Base-by-base conservation (phyloP, 2,113 vertebrate genomes). In the Maylandia zebra region DNA sequence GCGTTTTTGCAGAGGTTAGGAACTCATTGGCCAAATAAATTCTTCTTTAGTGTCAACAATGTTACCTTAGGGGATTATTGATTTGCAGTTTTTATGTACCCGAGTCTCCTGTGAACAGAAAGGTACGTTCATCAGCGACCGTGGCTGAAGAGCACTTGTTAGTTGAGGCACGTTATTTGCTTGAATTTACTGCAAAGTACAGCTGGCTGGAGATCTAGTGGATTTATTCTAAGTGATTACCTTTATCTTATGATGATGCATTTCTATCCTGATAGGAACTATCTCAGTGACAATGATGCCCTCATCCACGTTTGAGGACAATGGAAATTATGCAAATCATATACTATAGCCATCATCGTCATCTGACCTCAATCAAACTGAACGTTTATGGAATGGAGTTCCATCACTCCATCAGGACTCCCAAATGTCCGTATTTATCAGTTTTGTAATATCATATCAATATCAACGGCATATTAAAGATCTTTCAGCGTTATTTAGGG, bases 31-130 rank as follows among this genome's bases (percentile, higher is more conserved):
- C 24, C 32, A 61, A 81, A 17, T 59, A 43, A 83, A 88, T 84
- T 89, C 12, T 84, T 52, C 22, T 55, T 45, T 53, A 53, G 19
- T n/a, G 82, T 86, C 10, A 30, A 85, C 48, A 78, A 83, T 43
- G 59, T 83, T 89, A 27, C 83, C 81, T 80, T 57, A 45, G 57
- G 80, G 57, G 88, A 19, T 50, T 69, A 90, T 91, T 91, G 88
- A 88, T 92, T 85, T 91, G 24, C 12, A 27, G 43, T 86, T 81
- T 87, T 88, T 53, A 83, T 92, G 64, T 56, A 61, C 69, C 76
- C 12, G 61, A 89, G 83, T 87, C 83, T 74, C 80, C 14, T 1
- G 22, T 27, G 69, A 83, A 69, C 81, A 57, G 22, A 84, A 17
- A 50, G 52, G 85, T 57, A 7, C 85, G 89, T 89, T 90, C 43